Evolutionary conservation across 1,140 invertebrate genomes (phyloP), one percentile per base, ranked within the genome.

Genomic region (Grapholita molesta): DNA sequence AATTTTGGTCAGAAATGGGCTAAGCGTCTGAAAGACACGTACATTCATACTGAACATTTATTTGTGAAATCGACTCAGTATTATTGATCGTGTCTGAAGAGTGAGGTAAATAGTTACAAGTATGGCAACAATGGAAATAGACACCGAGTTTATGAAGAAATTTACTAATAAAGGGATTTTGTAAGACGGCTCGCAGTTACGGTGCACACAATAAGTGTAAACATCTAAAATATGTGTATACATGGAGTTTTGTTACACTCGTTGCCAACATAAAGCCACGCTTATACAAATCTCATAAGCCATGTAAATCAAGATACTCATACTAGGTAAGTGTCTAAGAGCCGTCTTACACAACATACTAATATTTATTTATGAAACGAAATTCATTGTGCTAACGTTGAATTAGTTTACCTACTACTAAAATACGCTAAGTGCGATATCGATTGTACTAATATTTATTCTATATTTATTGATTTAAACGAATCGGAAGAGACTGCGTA

Each of bases 111-210:
- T 75, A 85, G 82, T 82, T 88, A 75, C 79, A 78, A 75, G 82
- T 89, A 90, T 90, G 88, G 88, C 88, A 90, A 89, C 86, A 82
- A 71, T 74, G 69, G 79, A 81, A 79, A 83, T 72, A 61, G 55
- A 61, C 28, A 61, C 55, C 28, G 25, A 61, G 55, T 30, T 61
- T 30, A 61, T 9, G 55, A 61, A 61, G 55, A 28, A 28, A 55
- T 61, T 28, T 28, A 61, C 24, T 48, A 21, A 15, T 48, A 48
- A n/a, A 48, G 18, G 42, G 42, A 38, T 48, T 48, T 48, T 48
- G 18, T 48, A 21, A 48, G 42, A 48, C 42, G 18, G 42, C 8
- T 48, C 42, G 15, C 1, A 48, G 38, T 48, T 2, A 18, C 5
- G 4, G 35, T 15, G 18, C 42, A 48, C 7, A 7, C 7, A 4